Evolutionary conservation across 1,140 invertebrate species (phyloP).

Genomic region (Bombus vancouverensis): DNA sequence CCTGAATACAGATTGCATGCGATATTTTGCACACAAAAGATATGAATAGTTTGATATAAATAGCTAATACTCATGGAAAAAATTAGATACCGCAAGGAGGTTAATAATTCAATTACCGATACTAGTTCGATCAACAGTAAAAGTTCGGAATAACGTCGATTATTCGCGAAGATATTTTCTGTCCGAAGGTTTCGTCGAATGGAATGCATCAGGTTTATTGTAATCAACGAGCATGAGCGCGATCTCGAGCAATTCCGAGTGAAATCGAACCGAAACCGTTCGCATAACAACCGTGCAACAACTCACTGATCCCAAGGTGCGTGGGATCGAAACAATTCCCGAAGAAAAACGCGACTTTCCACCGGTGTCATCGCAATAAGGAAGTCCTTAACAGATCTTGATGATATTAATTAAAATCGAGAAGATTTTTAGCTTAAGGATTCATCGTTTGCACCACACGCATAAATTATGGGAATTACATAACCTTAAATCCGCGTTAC

Average conservation of each 20-base stretch:
- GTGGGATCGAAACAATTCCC: constrained; percentile 46
- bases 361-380: constrained; percentile 19
- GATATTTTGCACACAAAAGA: too few species aligned
- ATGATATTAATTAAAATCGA: constrained; percentile 65
- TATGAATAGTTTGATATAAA: too few species aligned
- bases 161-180: neutral
- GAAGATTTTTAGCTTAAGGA: constrained; percentile 11
- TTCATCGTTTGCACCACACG: constrained; percentile 16
- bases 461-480: constrained; percentile 32
- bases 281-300: constrained; percentile 21
- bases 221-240: constrained; percentile 14
- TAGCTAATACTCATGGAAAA: too few species aligned
- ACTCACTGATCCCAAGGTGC: constrained; percentile 16
- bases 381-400: constrained; percentile 41
- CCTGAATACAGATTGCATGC: too few species aligned
- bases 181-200: neutral
- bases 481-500: constrained; percentile 36
- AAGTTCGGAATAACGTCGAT: neutral
- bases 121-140: neutral
- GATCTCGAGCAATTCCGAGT: constrained; percentile 46
- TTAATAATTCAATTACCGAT: neutral
- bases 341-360: constrained; percentile 24
- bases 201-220: neutral
- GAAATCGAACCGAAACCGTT: constrained; percentile 57
- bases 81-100: too few species aligned